Evolutionary conservation across 2,113 vertebrate genomes (phyloP), one percentile per base, ranked within the genome.

Genomic region (Globicephala melas): DNA sequence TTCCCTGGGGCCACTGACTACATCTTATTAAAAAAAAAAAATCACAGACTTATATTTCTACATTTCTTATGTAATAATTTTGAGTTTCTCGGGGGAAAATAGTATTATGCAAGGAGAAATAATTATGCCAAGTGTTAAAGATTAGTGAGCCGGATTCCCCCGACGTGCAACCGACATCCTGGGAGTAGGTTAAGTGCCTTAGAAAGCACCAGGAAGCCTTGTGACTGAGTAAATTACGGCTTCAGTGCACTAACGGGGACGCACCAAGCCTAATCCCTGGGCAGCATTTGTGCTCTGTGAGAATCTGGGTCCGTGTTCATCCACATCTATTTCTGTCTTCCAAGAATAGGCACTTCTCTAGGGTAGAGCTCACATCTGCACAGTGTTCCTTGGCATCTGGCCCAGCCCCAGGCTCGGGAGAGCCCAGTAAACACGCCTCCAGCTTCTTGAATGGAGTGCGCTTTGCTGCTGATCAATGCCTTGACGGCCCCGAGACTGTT

Each of bases 61-160:
- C 79, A 91, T 97, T 97, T 96, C 94, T 93, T 96, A 86, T 85
- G 67, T 85, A 86, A 96, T 97, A 79, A 97, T 94, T 94, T 91
- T 97, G 81, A 88, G 81, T 93, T 98, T 94, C 97, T 98, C 96
- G 68, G 95, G 95, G 94, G 87, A 5, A 94, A 88, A 96, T 73
- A 92, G 77, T 89, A 96, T 96, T 96, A 95, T 85, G 96, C 95
- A 97, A 97, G 91, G 95, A 94, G 96, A 96, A 98, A 97, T 98
- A 98, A 98, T 98, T 97, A 97, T 96, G 96, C 97, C 96, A 97
- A 97, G 96, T 97, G 96, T 95, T 97, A 97, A 96, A 96, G 94
- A 98, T 97, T 95, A 98, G 96, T 65, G 94, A 94, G 95, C 62
- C 31, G 1, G 96, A 94, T 94, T 97, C 96, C 97, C 97, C 95